Base-by-base conservation (phyloP, 1,140 invertebrate species). In the Drosophila baimaii region DNA sequence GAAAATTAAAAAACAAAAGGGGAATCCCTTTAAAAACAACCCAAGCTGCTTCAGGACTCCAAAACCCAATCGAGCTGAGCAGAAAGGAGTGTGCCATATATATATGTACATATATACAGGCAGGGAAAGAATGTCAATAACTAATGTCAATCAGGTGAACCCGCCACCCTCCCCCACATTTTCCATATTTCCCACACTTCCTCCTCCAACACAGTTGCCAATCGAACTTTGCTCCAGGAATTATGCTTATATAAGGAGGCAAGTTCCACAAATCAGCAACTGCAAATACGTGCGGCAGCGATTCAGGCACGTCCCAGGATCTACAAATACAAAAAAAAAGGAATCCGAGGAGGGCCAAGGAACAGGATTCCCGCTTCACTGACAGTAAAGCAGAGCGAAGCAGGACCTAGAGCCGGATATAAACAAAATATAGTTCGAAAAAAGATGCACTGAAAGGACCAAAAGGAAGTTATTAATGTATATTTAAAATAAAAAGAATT, bases 251-350 rank as follows among this genome's bases (percentile, higher is more conserved):
- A 56, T 64, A 69, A 73, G 59, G 46, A 51, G 75, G 63, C 39
- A 41, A 56, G 66, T 19, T 68, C 66, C 63, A 71, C 68, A 71
- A 71, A 71, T 70, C 68, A 71, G 72, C 59, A 65, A 41, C 73
- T 58, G 62, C 74, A 90, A 90, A 90, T 88, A 90, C 86, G 71
- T 79, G 73, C 59, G 65, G 70, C 78, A 68, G 71, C 73, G 73
- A 66, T 83, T 80, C 68, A 79, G 82, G 80, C 86, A 90, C 86
- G 86, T 90, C 72, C 81, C 63, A 77, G 55, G 59, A 74, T 57
- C 17, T 10, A 47, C 49, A 66, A 69, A 57, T 62, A 77, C 35
- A 52, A 65, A 46, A 63, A 31, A 15, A 12, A 12, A 89, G 72
- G 85, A 81, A 77, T 74, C 63, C 10, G 13, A 79, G 49, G 51